Conservation (phyloP, 2,113 vertebrate genomes). For the Coregonus clupeaformis region DNA sequence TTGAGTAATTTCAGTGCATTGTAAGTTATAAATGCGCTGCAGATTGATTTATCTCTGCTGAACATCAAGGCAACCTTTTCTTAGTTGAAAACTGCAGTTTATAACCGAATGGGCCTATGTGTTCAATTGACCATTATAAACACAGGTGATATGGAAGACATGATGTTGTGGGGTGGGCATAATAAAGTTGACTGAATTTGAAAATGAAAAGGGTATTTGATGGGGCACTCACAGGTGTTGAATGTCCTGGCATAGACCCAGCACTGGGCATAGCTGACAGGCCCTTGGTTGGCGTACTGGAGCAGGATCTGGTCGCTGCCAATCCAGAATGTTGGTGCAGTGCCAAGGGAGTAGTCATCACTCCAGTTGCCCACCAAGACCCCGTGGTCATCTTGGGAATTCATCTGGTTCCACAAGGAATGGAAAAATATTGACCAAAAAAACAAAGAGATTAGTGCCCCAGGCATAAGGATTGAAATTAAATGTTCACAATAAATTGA, state of each 20-base stretch:
- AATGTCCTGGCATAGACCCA: conserved; percentile 95
- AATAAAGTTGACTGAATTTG: too few relatives aligned
- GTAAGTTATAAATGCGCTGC: too few relatives aligned
- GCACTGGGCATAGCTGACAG: conserved; percentile 86
- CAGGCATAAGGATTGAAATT: background rate
- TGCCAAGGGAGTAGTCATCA: conserved; percentile 74
- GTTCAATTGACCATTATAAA: too few relatives aligned
- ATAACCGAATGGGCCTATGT: too few relatives aligned
- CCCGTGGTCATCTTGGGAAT: conserved; percentile 84
- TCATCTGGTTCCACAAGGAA: conserved; percentile 74
- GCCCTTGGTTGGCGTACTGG: conserved; percentile 73
- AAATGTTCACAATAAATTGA: too few relatives aligned
- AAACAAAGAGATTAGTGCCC: background rate
- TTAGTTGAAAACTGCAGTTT: too few relatives aligned
- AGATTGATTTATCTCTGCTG: too few relatives aligned
- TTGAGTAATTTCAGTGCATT: too few relatives aligned
- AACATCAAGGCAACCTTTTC: too few relatives aligned
- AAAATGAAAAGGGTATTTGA: background rate
- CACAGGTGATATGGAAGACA: too few relatives aligned
- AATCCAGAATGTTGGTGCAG: conserved; percentile 83
- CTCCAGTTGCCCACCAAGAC: conserved; percentile 88
- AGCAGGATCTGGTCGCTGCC: conserved; percentile 86
- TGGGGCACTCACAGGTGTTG: conserved; percentile 82
- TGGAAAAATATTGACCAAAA: too few relatives aligned
- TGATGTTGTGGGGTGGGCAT: too few relatives aligned